Evolutionary conservation across 2,888 invertebrate genomes (phyloP), one percentile per base, ranked within the genome.

Genomic region (Pristionchus fissidentatus): DNA sequence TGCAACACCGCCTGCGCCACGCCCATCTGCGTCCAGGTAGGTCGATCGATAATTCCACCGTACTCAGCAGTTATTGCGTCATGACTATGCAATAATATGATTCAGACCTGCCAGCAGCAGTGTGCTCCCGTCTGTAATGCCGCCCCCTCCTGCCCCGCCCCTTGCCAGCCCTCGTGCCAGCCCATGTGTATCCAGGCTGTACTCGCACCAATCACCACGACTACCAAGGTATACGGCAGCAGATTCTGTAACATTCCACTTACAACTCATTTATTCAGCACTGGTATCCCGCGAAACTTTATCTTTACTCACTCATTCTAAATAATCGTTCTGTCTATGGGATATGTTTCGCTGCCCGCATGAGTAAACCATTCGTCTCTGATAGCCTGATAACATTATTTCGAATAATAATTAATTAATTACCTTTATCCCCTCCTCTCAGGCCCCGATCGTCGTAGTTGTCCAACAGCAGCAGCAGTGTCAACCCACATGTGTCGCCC

Each of bases 1-100:
- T 89, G 89, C 85, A 66, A 82, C 57, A 81, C 81, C 77, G 84
- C 86, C 2, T 89, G 89, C 79, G 82, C 87, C 75, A 86, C 87
- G 75, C 85, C 86, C 55, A 70, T 84, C 86, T 89, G 89, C 83
- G 84, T 83, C 32, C 88, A 87, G 79, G 84, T 86, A 62, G 87
- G 88, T 84, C 62, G 15, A 41, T 66, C 66, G 66, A 66, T 38
- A 38, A 19, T 66, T n/a, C 13, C 8, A 35, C 35, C 62, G 35
- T 62, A 29, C 62, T 29, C 19, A 13, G 32, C 73, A 2, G 41
- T 41, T n/a, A n/a, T n/a, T n/a, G n/a, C n/a, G 26, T 4, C 41
- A 62, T n/a, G n/a, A n/a, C 29, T 3, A 60, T 60, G 29, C 8
- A 60, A 29, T 29, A 29, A 60, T 60, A 26, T 38, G 19, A 26